phyloP scores from a whole-genome alignment of 2,888 invertebrate species.

The Leucophora obtusa region DNA sequence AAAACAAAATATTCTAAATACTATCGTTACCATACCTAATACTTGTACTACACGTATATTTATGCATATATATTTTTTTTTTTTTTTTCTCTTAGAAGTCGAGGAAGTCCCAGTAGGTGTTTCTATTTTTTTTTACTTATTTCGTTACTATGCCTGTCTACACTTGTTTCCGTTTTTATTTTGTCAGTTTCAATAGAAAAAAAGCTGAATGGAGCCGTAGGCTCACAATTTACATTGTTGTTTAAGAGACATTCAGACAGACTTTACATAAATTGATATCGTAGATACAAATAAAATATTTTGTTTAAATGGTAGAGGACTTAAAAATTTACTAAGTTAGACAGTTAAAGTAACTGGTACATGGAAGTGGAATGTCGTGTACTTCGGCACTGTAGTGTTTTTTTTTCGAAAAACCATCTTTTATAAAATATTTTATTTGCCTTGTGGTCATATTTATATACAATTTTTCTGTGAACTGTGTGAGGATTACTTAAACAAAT shows the following conservation, averaged over 20 bases:
- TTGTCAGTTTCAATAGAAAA: constrained; percentile 4
- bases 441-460: no score
- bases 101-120: constrained; percentile 28
- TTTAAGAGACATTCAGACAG: neutral
- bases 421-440: no score
- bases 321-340: constrained; percentile 31
- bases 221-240: constrained; percentile 26
- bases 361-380: no score
- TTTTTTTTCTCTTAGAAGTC: neutral
- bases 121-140: neutral
- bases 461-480: no score
- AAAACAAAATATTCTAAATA: neutral
- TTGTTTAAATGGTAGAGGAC: constrained; percentile 29
- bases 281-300: constrained; percentile 31
- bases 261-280: constrained; percentile 28
- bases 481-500: no score
- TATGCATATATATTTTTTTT: neutral
- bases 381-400: no score
- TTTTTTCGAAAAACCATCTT: no score
- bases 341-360: constrained; percentile 29
- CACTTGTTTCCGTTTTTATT: constrained; percentile 43
- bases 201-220: constrained; percentile 22
- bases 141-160: constrained; percentile 30
- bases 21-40: neutral
- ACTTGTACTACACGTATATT: neutral